Percentiles rank a stretch among this genome's conserved stretches.
Evolutionary conservation across 1,140 invertebrate species (phyloP).

Genomic region (Drosophila lacteicornis): DNA sequence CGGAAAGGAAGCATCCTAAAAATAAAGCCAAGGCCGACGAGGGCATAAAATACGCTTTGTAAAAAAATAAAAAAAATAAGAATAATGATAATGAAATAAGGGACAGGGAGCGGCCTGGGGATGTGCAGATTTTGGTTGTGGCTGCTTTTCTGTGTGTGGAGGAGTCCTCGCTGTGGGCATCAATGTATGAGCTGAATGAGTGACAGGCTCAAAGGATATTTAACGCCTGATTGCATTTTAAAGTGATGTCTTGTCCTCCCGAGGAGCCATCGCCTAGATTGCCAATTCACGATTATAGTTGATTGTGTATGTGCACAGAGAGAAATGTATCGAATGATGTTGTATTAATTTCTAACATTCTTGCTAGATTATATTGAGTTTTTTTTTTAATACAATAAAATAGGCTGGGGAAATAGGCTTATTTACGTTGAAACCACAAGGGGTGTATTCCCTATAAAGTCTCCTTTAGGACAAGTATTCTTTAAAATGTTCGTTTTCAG

Average conservation of each 20-base stretch:
- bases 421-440: not conserved
- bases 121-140: conserved; percentile 22
- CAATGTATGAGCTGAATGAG: conserved; percentile 65
- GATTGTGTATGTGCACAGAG: conserved; percentile 26
- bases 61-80: conserved; percentile 35
- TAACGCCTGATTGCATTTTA: conserved; percentile 75
- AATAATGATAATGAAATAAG: conserved; percentile 55
- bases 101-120: not conserved
- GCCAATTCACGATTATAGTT: conserved; percentile 42
- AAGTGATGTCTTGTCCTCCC: conserved; percentile 59
- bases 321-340: not conserved
- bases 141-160: conserved; percentile 1
- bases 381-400: too few species aligned
- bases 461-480: too few species aligned
- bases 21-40: conserved; percentile 54
- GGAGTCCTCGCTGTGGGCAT: conserved; percentile 25
- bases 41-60: conserved; percentile 62
- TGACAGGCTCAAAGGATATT: conserved; percentile 74
- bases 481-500: too few species aligned
- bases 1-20: conserved; percentile 37
- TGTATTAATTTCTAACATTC: not conserved
- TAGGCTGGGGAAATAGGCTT: not conserved
- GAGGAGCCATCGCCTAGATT: conserved; percentile 50
- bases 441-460: not conserved
- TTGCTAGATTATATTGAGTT: not conserved